Conservation (phyloP, 2,113 vertebrate genomes). For the Odontophorus gujanensis region DNA sequence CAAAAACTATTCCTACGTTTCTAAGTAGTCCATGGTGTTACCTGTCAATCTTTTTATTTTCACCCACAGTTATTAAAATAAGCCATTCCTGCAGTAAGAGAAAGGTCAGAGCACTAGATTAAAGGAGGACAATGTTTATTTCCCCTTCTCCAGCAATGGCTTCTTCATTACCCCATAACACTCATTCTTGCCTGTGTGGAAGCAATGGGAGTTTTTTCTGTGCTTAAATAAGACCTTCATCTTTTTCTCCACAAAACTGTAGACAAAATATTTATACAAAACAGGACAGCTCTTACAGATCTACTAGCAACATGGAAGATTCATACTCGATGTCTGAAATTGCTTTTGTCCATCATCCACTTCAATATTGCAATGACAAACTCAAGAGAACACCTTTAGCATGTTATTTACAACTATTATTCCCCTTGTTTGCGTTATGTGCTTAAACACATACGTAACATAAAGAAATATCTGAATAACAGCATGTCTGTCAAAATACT, state of each 20-base stretch:
- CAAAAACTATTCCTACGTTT: background rate
- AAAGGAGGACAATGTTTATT: background rate
- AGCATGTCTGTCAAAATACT: rapidly evolving
- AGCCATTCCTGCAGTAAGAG: background rate
- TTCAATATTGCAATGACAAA: background rate
- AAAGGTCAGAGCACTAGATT: background rate
- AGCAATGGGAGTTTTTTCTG: background rate
- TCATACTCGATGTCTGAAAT: background rate
- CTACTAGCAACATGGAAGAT: background rate
- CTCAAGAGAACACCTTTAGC: background rate
- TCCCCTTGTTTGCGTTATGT: background rate
- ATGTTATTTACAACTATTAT: background rate
- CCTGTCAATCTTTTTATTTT: background rate
- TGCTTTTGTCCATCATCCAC: background rate
- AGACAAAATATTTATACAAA: background rate
- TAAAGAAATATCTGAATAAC: background rate
- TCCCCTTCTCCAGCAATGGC: background rate
- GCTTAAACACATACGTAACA: background rate
- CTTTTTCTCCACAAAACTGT: background rate
- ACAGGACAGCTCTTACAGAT: background rate
- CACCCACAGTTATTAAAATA: background rate
- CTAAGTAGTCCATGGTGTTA: background rate
- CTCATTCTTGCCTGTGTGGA: background rate
- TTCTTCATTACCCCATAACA: background rate
- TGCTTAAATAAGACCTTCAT: background rate